Evolutionary conservation across 2,113 vertebrate genomes (phyloP), one percentile per base, ranked within the genome.

Genomic region (Cisticola juncidis): DNA sequence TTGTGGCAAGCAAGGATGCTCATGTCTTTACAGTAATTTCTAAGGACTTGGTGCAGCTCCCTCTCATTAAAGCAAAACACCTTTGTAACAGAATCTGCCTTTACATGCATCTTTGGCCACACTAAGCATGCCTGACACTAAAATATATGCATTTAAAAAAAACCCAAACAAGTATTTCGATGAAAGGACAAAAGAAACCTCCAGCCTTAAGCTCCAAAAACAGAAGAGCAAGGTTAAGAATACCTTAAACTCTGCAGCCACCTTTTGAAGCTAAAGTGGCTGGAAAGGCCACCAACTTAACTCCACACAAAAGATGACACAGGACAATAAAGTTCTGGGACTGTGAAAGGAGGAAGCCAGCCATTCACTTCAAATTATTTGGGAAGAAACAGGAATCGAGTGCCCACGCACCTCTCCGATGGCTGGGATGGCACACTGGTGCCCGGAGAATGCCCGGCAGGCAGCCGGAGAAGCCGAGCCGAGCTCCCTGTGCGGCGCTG

Each of bases 391-490:
- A 57, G 2, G 5, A 28, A 22, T 23, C 31, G 9, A 8, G 25
- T 3, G 36, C 40, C 48, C 18, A 23, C 14, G 18, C 57, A 28
- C 2, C 57, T 8, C 45, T 35, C 0, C 0, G 14, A 50, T 0
- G 1, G 35, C 36, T 29, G 23, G 26, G 47, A 25, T 14, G 44
- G 35, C 44, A 60, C 68, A 20, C 0, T 0, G 2, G 0, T 2
- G 33, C 24, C 60, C 44, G 64, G 18, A 84, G n/a, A 64, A 36
- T 3, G 7, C 9, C 3, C 0, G 73, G 16, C 31, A 23, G 28
- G 54, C 69, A 38, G 38, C 38, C 11, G 38, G 38, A 38, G 38
- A 38, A 38, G 38, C 38, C 38, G 38, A 38, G 38, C 38, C 38
- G 38, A 9, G 38, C 38, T 38, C 38, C 38, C 38, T 38, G 38